These are phyloP conservation scores for Epsilonema sp. DNA, from an alignment of 2,888 invertebrate genomes.

Conservation along the genomic window DNA sequence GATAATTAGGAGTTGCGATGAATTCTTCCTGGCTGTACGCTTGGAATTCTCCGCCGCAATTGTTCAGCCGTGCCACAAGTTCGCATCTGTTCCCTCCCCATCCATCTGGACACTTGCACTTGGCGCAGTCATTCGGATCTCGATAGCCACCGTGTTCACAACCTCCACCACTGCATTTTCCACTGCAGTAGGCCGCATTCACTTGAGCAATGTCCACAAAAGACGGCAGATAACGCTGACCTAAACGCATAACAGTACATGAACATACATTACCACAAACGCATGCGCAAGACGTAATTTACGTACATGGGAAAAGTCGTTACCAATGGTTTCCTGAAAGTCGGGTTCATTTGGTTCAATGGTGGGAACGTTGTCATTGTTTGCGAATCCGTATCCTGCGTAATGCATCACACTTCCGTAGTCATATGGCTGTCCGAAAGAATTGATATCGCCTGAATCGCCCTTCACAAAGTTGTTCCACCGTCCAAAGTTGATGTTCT, in stretches of 20 bases:
- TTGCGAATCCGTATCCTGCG: constrained; percentile 23
- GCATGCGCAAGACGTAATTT: too few species aligned
- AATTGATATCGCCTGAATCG: neutral
- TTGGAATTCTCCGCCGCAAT: constrained; percentile 3
- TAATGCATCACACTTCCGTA: constrained; percentile 22
- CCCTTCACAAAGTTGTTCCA: constrained; percentile 1
- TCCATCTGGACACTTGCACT: constrained; percentile 9
- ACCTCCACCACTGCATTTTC: neutral
- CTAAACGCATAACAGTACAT: too few species aligned
- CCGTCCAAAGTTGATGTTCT: constrained; percentile 11
- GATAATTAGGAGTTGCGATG: constrained; percentile 4
- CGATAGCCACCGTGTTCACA: constrained; percentile 8
- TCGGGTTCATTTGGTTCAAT: neutral
- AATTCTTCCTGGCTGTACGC: neutral
- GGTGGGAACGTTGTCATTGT: constrained; percentile 9
- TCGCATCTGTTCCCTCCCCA: constrained; percentile 6
- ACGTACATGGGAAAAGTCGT: too few species aligned
- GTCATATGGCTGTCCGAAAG: constrained; percentile 22
- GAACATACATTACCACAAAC: too few species aligned
- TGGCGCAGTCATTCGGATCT: constrained; percentile 8
- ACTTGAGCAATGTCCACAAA: constrained; percentile 20
- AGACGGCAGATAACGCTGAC: constrained; percentile 23
- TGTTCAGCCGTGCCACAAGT: neutral
- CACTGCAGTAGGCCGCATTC: constrained; percentile 7
- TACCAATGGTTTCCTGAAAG: neutral